phyloP scores from a whole-genome alignment of 2,888 invertebrate genomes.

The Eupeodes latifasciatus region DNA sequence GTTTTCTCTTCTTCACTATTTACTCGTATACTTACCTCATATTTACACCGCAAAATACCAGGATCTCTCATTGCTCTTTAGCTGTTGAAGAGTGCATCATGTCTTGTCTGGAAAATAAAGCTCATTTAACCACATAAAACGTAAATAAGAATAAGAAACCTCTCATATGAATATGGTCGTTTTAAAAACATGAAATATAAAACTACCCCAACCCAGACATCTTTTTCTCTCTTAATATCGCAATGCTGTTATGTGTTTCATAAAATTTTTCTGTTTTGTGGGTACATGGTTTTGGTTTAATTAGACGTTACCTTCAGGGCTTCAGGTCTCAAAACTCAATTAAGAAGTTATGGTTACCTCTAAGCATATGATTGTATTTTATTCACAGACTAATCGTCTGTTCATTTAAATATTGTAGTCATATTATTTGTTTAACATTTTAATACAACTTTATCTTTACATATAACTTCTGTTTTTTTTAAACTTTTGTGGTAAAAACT shows the following conservation, averaged over 20 bases:
- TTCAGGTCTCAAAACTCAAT: background rate
- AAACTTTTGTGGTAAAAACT: too few relatives aligned
- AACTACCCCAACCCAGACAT: background rate
- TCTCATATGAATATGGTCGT: constrained; percentile 46
- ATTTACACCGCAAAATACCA: constrained; percentile 27
- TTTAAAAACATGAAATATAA: background rate
- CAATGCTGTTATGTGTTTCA: background rate
- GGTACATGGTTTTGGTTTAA: background rate
- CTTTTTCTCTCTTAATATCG: background rate
- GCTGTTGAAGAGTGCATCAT: constrained; percentile 21
- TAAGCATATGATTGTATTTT: too few relatives aligned
- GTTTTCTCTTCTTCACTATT: too few relatives aligned
- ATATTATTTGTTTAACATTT: too few relatives aligned
- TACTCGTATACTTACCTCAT: constrained; percentile 35
- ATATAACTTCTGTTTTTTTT: too few relatives aligned
- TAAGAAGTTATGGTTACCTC: too few relatives aligned
- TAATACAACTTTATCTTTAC: too few relatives aligned
- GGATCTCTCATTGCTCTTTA: background rate
- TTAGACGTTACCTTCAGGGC: background rate
- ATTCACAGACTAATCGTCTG: too few relatives aligned
- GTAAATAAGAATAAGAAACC: constrained; percentile 37
- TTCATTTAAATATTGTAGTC: too few relatives aligned
- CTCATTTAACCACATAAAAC: constrained; percentile 43
- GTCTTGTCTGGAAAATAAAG: constrained; percentile 48
- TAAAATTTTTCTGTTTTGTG: background rate